Base-by-base conservation (phyloP, 2,888 invertebrate genomes). In the Homarus gammarus region DNA sequence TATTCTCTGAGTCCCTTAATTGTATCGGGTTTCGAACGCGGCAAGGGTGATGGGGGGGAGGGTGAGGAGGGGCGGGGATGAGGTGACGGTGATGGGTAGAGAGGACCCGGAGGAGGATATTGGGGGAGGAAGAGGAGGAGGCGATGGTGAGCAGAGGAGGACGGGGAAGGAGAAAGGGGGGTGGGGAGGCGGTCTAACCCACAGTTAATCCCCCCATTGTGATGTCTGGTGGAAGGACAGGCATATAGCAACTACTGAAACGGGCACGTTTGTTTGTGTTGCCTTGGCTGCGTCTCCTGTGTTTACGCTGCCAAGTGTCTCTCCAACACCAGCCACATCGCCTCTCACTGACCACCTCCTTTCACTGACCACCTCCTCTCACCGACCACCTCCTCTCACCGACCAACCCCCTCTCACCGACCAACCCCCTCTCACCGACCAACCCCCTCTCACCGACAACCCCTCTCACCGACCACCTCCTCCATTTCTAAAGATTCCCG, bases 11-110 rank as follows among this genome's bases (percentile, higher is more conserved):
- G 64, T 64, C 56, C 18, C 18, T n/a, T 56, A 64, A 64, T 64
- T 64, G 64, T 64, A 64, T 64, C 64, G 6, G 64, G n/a, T 64
- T 64, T 64, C 64, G 64, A 64, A 64, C 64, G 64, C 64, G n/a
- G 64, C 27, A 22, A 12, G 64, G 27, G 27, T 27, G 27, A 27
- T 64, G 64, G 27, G n/a, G 27, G 64, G 64, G 64, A 56, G 56
- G 64, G 3, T 15, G n/a, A 0, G 64, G 56, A 22, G 22, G 64
- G 27, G 64, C 8, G 31, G 31, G 27, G 64, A 22, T 15, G 22
- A 2, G 27, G 6, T 27, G 64, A 22, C 64, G n/a, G 31, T 27
- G 27, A 64, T 27, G 64, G 64, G 64, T 27, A 64, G 64, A 27
- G 64, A 64, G 27, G 44, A 5, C 12, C 44, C 44, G 12, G 44